Conservation (phyloP, 2,113 vertebrate genomes). For the Ptilonorhynchus violaceus region DNA sequence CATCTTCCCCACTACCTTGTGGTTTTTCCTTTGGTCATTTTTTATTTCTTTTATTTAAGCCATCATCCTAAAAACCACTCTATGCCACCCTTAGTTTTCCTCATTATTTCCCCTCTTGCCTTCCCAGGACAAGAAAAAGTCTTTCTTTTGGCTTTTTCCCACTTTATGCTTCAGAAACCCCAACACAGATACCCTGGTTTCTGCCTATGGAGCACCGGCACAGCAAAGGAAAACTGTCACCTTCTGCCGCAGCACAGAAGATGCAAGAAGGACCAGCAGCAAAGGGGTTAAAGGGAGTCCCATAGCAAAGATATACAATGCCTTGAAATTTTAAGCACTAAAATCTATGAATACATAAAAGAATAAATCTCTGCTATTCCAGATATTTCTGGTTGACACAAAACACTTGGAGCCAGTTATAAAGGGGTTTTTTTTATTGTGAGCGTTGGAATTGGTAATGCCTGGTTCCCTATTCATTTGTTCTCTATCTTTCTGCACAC, state of each 20-base stretch:
- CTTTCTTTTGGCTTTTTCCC: constrained; percentile 74
- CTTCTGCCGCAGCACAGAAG: constrained; percentile 59
- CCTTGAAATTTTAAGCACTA: constrained; percentile 52
- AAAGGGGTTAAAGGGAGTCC: constrained; percentile 60
- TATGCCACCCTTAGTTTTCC: background rate
- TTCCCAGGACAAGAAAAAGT: constrained; percentile 74
- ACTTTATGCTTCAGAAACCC: constrained; percentile 71
- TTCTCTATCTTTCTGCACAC: background rate
- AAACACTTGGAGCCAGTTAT: background rate
- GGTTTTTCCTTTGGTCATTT: background rate
- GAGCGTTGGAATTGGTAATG: background rate
- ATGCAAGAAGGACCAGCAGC: constrained; percentile 53
- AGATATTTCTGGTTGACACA: background rate
- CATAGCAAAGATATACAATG: constrained; percentile 68
- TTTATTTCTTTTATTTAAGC: background rate
- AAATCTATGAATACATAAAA: background rate
- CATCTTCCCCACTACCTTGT: background rate
- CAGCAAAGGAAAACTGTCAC: constrained; percentile 60
- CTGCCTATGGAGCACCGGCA: constrained; percentile 45
- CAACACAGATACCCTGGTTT: constrained; percentile 56
- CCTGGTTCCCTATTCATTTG: background rate
- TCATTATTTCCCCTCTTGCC: constrained; percentile 68
- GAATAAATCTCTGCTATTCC: background rate
- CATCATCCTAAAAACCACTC: background rate
- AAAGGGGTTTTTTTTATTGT: background rate